Percentiles rank a stretch among this genome's conserved stretches.
These are phyloP conservation scores for Zosterops hypoxanthus DNA, from an alignment of 2,113 vertebrate species.

Conservation along the genomic window DNA sequence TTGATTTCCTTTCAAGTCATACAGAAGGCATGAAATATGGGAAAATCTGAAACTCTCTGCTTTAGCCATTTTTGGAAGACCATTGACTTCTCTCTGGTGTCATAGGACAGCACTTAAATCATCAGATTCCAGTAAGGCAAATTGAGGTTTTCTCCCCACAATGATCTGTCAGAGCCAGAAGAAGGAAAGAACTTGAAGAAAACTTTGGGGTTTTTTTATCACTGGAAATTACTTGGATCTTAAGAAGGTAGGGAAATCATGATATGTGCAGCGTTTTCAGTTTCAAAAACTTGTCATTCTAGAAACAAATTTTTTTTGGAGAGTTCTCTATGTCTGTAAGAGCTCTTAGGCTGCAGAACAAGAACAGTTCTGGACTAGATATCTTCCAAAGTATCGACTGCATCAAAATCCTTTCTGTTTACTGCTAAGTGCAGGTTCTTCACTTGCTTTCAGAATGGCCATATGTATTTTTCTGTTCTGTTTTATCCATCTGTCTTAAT, in stretches of 20 bases:
- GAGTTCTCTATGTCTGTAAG: not conserved
- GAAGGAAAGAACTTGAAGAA: not conserved
- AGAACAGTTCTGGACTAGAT: not conserved
- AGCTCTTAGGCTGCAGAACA: not conserved
- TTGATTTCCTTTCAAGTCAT: not conserved
- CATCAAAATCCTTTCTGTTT: not conserved
- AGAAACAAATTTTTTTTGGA: not conserved
- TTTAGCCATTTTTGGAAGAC: not conserved
- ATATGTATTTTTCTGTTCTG: not conserved
- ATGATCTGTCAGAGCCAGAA: fast-evolving
- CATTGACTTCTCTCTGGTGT: not conserved
- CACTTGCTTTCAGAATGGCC: not conserved
- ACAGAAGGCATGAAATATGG: not conserved
- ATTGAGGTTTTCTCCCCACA: not conserved
- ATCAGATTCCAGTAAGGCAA: not conserved
- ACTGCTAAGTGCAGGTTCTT: not conserved
- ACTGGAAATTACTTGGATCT: not conserved
- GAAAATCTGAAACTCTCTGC: not conserved
- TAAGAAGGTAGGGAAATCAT: not conserved
- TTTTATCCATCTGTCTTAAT: not conserved
- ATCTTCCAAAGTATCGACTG: not conserved
- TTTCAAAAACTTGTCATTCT: not conserved
- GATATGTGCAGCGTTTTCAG: not conserved
- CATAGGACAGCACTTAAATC: not conserved
- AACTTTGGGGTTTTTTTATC: fast-evolving